phyloP scores from a whole-genome alignment of 1,140 invertebrate genomes.

The Aphis craccivora region DNA sequence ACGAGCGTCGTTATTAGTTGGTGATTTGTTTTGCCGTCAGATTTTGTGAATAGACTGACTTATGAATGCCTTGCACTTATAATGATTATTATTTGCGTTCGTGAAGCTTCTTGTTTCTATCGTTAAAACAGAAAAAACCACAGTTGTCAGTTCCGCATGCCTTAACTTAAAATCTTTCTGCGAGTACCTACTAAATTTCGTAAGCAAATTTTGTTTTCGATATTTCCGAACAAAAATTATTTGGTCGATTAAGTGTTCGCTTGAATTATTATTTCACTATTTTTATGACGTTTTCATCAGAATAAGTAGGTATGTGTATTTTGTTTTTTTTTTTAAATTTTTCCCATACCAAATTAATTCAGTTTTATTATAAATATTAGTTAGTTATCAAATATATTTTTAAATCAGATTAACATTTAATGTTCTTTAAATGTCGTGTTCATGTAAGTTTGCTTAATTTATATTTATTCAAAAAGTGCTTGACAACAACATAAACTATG shows the following conservation, averaged over 20 bases:
- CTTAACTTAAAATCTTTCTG: slow-evolving; percentile 3
- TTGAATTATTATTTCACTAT: not conserved
- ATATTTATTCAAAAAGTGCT: not conserved
- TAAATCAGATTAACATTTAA: not conserved
- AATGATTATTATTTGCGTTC: slow-evolving; percentile 56
- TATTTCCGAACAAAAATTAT: not conserved
- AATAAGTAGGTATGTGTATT: slow-evolving; percentile 18
- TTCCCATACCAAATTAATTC: not conserved
- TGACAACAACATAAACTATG: not conserved
- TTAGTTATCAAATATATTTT: not conserved
- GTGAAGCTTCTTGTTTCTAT: slow-evolving; percentile 56
- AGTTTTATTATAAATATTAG: not conserved
- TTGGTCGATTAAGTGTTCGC: not conserved
- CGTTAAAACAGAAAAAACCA: slow-evolving; percentile 31
- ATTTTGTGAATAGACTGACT: slow-evolving; percentile 51
- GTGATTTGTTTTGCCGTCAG: slow-evolving; percentile 56
- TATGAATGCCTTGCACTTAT: slow-evolving; percentile 54
- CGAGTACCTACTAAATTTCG: not conserved
- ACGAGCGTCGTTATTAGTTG: slow-evolving; percentile 56
- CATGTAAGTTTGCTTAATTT: not conserved
- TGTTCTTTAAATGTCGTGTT: not conserved
- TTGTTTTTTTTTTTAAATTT: not conserved
- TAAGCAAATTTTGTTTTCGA: not conserved
- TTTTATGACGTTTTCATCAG: not conserved
- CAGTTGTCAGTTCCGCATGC: slow-evolving; percentile 49